A percentile compares a stretch with the other conserved stretches of the same genome.
Conservation (phyloP, 2,888 invertebrate species). For the Andrena dorsata region DNA sequence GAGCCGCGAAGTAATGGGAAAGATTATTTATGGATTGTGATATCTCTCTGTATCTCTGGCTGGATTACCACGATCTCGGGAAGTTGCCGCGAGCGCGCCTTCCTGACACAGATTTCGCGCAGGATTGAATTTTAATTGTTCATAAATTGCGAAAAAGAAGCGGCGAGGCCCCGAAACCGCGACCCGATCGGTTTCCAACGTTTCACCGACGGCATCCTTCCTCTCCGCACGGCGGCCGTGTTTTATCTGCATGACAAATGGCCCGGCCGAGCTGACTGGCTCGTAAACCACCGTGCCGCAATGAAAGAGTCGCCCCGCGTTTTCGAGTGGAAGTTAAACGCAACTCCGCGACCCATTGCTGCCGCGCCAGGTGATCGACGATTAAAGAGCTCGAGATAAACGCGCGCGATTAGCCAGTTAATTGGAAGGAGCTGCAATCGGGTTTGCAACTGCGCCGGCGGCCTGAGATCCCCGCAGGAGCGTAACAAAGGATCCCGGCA, state of each 20-base stretch:
- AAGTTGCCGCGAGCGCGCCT: constrained; percentile 53
- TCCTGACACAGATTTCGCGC: constrained; percentile 52
- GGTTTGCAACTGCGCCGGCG: neutral
- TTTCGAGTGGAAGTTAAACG: neutral
- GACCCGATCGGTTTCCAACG: constrained; percentile 6
- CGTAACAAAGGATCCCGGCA: constrained; percentile 15
- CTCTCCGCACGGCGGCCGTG: neutral
- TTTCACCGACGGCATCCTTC: neutral
- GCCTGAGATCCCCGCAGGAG: neutral
- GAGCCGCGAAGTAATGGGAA: constrained; percentile 63
- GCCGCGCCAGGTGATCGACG: neutral
- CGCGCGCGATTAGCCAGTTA: neutral
- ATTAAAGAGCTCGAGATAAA: neutral
- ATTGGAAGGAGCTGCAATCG: constrained; percentile 5
- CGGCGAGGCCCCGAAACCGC: neutral
- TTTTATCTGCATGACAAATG: constrained; percentile 35
- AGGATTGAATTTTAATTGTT: constrained; percentile 60
- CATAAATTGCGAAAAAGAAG: constrained; percentile 40
- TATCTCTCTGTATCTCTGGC: constrained; percentile 49
- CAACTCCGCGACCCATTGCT: too few relatives aligned
- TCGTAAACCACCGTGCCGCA: neutral
- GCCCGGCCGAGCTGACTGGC: neutral
- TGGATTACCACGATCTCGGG: constrained; percentile 56
- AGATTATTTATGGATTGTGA: constrained; percentile 61
- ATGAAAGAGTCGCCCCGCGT: constrained; percentile 29